Percentiles rank a stretch among this genome's conserved stretches.
Conservation (phyloP, 1,140 invertebrate genomes). For the Lerema accius region DNA sequence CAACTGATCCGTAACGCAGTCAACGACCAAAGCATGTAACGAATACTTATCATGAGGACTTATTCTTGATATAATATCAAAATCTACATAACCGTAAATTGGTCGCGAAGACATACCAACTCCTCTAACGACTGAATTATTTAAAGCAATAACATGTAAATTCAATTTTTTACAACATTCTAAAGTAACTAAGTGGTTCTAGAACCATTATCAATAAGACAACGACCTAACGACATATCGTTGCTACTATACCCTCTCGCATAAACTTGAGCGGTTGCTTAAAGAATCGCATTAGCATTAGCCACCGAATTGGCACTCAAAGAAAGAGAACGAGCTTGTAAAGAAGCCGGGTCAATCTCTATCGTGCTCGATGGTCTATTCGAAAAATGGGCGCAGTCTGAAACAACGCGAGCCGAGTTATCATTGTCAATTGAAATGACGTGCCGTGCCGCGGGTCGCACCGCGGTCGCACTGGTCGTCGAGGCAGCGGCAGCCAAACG, state of each 20-base stretch:
- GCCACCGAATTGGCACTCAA: neutral
- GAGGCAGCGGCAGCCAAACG: no score
- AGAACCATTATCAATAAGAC: conserved; percentile 36
- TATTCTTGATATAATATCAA: conserved; percentile 31
- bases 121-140: conserved; percentile 36
- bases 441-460: no score
- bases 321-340: neutral
- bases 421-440: no score
- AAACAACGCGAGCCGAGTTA: no score
- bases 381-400: neutral
- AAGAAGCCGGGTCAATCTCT: neutral
- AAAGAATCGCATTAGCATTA: neutral
- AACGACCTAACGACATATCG: conserved; percentile 11
- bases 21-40: conserved; percentile 12
- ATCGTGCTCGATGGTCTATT: neutral
- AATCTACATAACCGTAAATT: conserved; percentile 31
- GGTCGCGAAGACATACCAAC: conserved; percentile 32
- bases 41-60: conserved; percentile 10
- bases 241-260: conserved; percentile 2
- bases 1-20: conserved; percentile 32
- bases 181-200: conserved; percentile 35
- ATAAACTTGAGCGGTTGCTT: neutral
- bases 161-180: conserved; percentile 35
- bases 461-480: no score
- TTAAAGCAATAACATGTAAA: conserved; percentile 29